A percentile compares a stretch with the other conserved stretches of the same genome.
Evolutionary conservation across 2,888 invertebrate genomes (phyloP).

Genomic region (Tachina grossa): DNA sequence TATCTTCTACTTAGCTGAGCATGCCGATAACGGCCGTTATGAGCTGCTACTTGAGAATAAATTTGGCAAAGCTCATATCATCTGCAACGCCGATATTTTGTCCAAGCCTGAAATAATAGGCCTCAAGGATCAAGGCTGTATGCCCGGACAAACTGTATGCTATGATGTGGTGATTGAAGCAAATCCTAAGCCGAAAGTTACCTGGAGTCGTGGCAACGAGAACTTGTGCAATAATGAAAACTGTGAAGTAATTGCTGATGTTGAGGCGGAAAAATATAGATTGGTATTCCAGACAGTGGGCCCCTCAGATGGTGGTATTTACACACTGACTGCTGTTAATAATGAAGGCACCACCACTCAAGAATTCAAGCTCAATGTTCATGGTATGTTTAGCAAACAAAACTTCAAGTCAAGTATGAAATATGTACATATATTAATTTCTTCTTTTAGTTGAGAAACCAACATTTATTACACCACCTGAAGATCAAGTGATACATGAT

Average conservation of each 20-base stretch:
- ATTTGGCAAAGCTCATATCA: conserved; percentile 89
- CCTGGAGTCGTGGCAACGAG: conserved; percentile 86
- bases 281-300: conserved; percentile 88
- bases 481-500: conserved; percentile 88
- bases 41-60: conserved; percentile 91
- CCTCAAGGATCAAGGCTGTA: conserved; percentile 88
- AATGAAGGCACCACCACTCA: conserved; percentile 88
- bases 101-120: conserved; percentile 91
- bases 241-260: conserved; percentile 82
- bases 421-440: not conserved
- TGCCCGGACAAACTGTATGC: conserved; percentile 90
- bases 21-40: conserved; percentile 92
- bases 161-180: conserved; percentile 93
- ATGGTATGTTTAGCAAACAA: conserved; percentile 84
- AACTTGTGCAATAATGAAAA: conserved; percentile 82
- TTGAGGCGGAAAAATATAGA: conserved; percentile 83
- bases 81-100: conserved; percentile 90
- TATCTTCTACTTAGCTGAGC: conserved; percentile 82
- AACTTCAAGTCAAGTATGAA: not conserved
- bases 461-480: conserved; percentile 88
- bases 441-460: conserved; percentile 88
- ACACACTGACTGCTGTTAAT: conserved; percentile 90
- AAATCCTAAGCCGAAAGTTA: conserved; percentile 94
- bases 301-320: conserved; percentile 89
- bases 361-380: conserved; percentile 88